Conservation (phyloP, 2,113 vertebrate genomes). For the Sander lucioperca region DNA sequence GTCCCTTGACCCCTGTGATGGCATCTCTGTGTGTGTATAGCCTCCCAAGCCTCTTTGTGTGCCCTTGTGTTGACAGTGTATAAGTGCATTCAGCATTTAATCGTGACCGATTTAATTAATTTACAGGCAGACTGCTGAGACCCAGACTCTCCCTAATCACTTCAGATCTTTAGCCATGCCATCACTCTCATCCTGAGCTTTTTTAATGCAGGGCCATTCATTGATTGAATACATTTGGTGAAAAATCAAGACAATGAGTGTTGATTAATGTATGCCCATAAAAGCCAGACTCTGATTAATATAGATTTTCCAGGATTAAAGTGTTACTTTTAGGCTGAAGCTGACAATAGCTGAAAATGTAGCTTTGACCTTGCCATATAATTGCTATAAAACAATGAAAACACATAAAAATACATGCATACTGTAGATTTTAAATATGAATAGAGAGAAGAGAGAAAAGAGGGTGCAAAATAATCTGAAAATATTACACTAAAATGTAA, state of each 20-base stretch:
- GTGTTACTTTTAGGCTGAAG: slow-evolving; percentile 14
- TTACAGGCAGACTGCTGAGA: slow-evolving; percentile 66
- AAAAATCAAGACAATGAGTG: slow-evolving; percentile 41
- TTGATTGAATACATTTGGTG: slow-evolving; percentile 64
- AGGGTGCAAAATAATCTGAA: neutral
- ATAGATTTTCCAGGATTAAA: neutral
- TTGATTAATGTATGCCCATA: slow-evolving; percentile 20
- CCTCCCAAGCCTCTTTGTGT: neutral
- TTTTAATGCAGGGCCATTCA: slow-evolving; percentile 50
- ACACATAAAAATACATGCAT: neutral
- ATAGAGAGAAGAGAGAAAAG: neutral
- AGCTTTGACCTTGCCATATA: slow-evolving; percentile 44
- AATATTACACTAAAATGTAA: neutral
- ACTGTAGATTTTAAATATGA: neutral
- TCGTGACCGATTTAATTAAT: slow-evolving; percentile 76
- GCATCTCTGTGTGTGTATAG: slow-evolving; percentile 6
- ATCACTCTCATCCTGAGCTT: slow-evolving; percentile 54
- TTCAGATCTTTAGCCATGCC: slow-evolving; percentile 64
- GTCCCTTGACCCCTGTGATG: slow-evolving; percentile 27
- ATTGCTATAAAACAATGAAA: neutral
- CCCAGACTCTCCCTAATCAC: slow-evolving; percentile 72
- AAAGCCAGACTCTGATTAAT: neutral
- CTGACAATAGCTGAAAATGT: neutral
- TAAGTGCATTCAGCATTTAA: slow-evolving; percentile 66
- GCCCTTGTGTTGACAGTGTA: slow-evolving; percentile 50